phyloP scores from a whole-genome alignment of 2,797 vertebrate genomes.

The Triplophysa yarkandensis region DNA sequence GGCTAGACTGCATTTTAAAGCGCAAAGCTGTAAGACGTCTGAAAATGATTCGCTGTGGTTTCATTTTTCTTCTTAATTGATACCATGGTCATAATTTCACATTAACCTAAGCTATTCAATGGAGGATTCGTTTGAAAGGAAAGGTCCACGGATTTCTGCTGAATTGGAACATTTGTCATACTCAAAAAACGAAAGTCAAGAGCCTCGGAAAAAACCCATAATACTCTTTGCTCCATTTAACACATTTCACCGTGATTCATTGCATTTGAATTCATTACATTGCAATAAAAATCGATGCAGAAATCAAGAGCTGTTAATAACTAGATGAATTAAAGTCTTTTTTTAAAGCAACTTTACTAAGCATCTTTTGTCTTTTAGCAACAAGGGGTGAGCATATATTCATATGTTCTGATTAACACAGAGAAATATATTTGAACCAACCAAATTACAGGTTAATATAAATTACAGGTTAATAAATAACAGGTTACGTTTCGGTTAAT shows the following conservation, averaged over 20 bases:
- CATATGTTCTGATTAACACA: too few relatives aligned
- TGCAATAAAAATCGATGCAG: neutral
- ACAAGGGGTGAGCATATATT: constrained; percentile 94
- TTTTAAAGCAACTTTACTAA: neutral
- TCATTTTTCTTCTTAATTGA: neutral
- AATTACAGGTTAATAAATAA: too few relatives aligned
- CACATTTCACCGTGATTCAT: too few relatives aligned
- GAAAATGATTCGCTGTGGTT: neutral
- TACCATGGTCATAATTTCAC: constrained; percentile 4
- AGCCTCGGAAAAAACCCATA: neutral
- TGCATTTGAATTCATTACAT: neutral
- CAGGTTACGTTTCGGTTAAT: too few relatives aligned
- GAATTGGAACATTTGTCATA: neutral
- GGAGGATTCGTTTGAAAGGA: neutral
- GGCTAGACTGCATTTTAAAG: constrained; percentile 91
- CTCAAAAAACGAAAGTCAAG: neutral
- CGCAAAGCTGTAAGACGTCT: constrained; percentile 88
- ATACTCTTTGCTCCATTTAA: neutral
- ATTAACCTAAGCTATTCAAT: neutral
- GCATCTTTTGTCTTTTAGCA: constrained; percentile 73
- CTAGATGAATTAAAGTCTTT: neutral
- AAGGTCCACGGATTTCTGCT: neutral
- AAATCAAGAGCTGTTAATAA: neutral
- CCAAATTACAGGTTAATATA: too few relatives aligned
- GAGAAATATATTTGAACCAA: too few relatives aligned